Percentiles rank a stretch among this genome's conserved stretches.
These are phyloP conservation scores for Palythoa grandis DNA, from an alignment of 92 coral and sea anemone species.

Conservation along the genomic window DNA sequence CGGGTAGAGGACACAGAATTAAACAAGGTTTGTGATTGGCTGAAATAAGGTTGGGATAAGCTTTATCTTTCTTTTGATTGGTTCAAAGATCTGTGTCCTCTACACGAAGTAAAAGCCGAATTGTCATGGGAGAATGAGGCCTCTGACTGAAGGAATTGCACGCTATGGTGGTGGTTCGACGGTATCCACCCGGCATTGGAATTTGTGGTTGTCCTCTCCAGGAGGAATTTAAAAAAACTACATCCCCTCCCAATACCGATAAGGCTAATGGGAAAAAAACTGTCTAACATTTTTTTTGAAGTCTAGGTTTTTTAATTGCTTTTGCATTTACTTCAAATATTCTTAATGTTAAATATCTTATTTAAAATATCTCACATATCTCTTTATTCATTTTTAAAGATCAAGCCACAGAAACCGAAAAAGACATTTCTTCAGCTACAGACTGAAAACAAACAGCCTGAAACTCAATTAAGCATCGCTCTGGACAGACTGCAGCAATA, in stretches of 20 bases:
- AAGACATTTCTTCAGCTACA: slow-evolving; percentile 3
- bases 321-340: too few relatives aligned
- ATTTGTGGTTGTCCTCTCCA: background rate
- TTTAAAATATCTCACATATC: background rate
- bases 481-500: background rate
- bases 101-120: too few relatives aligned
- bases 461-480: background rate
- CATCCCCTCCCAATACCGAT: background rate
- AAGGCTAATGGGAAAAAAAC: too few relatives aligned
- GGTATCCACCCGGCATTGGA: background rate
- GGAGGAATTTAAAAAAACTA: background rate
- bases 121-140: background rate
- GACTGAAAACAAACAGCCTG: slow-evolving; percentile 5
- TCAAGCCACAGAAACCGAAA: background rate
- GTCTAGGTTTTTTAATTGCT: too few relatives aligned
- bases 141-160: background rate
- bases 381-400: background rate
- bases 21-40: too few relatives aligned
- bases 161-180: background rate
- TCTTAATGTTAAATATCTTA: too few relatives aligned
- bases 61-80: too few relatives aligned
- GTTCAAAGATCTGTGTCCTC: too few relatives aligned
- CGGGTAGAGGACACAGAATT: too few relatives aligned
- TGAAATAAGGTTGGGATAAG: too few relatives aligned
- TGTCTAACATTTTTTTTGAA: too few relatives aligned